Conservation (phyloP, 1,140 invertebrate species). For the Lithobius niger region DNA sequence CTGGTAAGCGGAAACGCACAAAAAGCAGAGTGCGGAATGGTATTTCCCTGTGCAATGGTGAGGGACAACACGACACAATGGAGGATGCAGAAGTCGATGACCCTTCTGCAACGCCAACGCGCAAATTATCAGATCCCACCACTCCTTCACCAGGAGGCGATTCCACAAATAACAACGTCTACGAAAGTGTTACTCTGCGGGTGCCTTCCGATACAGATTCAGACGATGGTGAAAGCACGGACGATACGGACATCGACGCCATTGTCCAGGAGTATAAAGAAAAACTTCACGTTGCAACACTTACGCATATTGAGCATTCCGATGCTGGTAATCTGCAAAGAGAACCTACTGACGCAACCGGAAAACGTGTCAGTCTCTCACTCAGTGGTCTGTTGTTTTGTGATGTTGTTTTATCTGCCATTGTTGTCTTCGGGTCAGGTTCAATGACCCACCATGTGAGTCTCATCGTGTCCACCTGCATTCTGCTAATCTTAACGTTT, state of each 20-base stretch:
- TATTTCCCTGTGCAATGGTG: no score
- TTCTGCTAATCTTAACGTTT: not conserved
- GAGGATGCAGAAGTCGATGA: no score
- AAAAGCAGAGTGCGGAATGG: no score
- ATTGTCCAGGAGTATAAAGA: constrained; percentile 10
- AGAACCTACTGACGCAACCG: constrained; percentile 1
- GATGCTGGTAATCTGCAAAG: not conserved
- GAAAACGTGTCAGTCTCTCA: not conserved
- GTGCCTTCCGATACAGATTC: not conserved
- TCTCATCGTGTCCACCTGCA: not conserved
- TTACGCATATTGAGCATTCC: not conserved
- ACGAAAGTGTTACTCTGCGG: not conserved
- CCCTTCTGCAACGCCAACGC: no score
- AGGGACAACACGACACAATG: no score
- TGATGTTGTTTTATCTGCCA: not conserved
- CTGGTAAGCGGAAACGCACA: not conserved
- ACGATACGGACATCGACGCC: constrained; percentile 10
- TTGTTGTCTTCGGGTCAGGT: not conserved
- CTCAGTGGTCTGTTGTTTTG: not conserved
- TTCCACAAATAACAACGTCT: not conserved
- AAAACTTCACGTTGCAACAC: constrained; percentile 7
- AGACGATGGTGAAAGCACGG: not conserved
- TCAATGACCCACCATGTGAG: not conserved
- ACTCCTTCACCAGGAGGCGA: no score
- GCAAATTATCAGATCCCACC: no score